Conservation (phyloP, 2,888 invertebrate genomes). For the Margaritifera margaritifera region DNA sequence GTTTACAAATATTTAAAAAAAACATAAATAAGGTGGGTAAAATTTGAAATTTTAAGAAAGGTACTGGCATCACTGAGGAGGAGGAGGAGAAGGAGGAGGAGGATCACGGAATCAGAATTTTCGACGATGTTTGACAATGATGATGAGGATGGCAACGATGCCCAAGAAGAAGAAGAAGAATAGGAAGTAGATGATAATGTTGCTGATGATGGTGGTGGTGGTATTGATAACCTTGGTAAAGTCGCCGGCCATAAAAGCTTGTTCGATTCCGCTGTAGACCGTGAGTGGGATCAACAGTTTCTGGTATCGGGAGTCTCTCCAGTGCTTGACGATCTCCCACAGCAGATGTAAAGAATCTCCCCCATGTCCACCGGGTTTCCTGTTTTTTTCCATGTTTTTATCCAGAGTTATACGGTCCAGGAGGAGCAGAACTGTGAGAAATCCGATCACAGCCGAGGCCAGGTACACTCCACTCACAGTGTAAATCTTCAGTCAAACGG, state of each 20-base stretch:
- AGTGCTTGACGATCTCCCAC: conserved; percentile 81
- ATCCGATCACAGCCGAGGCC: conserved; percentile 88
- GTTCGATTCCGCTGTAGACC: conserved; percentile 97
- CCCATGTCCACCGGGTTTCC: not conserved
- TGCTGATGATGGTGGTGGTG: too few species aligned
- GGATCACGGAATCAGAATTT: too few species aligned
- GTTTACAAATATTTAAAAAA: too few species aligned
- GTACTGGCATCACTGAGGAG: too few species aligned
- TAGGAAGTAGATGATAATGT: too few species aligned
- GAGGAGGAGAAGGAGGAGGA: too few species aligned
- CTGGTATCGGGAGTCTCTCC: conserved; percentile 89
- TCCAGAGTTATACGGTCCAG: conserved; percentile 79
- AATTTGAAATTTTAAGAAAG: too few species aligned
- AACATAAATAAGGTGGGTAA: too few species aligned
- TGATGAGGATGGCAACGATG: too few species aligned
- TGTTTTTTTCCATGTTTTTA: conserved; percentile 8
- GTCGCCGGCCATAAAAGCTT: conserved; percentile 92
- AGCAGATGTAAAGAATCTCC: conserved; percentile 32
- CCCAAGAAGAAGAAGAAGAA: too few species aligned
- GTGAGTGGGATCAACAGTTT: conserved; percentile 95
- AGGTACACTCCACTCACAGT: conserved; percentile 92
- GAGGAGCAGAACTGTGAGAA: conserved; percentile 87
- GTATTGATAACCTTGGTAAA: conserved; percentile 73
- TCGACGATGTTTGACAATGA: too few species aligned
- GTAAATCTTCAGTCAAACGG: conserved; percentile 80